phyloP scores from a whole-genome alignment of 2,113 vertebrate species.

The Xiphias gladius region DNA sequence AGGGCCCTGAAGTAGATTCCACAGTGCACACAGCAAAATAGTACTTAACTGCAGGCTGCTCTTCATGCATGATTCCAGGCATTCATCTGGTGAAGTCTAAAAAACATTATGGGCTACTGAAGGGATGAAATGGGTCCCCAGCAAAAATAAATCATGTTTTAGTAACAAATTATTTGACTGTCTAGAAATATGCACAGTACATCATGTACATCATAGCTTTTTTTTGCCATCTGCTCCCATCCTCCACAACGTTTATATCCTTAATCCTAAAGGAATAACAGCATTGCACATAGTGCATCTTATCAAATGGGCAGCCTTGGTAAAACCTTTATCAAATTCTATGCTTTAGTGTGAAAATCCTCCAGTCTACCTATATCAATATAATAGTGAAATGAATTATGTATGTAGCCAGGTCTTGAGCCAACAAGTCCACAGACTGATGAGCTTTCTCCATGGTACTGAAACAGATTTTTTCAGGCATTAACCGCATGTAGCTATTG shows the following conservation, averaged over 20 bases:
- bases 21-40: neutral
- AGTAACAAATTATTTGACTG: neutral
- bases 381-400: constrained; percentile 43
- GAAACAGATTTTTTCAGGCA: constrained; percentile 12
- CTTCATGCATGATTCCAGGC: constrained; percentile 15
- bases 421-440: constrained; percentile 6
- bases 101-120: constrained; percentile 10
- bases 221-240: neutral
- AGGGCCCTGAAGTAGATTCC: neutral
- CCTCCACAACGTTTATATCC: neutral
- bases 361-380: constrained; percentile 7
- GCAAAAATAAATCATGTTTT: neutral
- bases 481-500: neutral
- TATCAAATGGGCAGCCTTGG: neutral
- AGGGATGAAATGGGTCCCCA: neutral
- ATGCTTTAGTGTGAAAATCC: neutral
- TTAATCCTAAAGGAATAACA: neutral
- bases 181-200: neutral
- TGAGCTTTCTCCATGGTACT: constrained; percentile 28
- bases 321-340: constrained; percentile 20
- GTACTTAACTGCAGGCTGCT: neutral
- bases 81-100: neutral
- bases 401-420: constrained; percentile 14
- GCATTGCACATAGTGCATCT: neutral
- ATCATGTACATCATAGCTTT: neutral